These are phyloP conservation scores for Cydia strobilella DNA, from an alignment of 1,140 invertebrate species.

Conservation along the genomic window DNA sequence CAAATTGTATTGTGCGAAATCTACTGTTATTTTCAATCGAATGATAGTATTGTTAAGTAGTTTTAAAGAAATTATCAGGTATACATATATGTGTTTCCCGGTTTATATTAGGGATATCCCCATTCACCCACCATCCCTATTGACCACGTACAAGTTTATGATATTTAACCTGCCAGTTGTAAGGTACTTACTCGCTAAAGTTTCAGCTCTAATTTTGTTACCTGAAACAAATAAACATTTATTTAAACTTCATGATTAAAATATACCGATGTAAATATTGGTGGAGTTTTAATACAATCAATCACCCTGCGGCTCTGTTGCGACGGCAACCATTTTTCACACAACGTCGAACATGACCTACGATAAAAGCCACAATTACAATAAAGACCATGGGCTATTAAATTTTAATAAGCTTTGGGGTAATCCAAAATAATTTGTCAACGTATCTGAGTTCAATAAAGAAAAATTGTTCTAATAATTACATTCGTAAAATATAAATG, in stretches of 20 bases:
- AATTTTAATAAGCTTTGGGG: slow-evolving; percentile 1
- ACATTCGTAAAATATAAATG: too few species aligned
- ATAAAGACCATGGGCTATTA: not conserved
- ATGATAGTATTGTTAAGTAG: too few species aligned
- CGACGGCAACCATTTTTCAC: slow-evolving; percentile 4
- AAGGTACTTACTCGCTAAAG: not conserved
- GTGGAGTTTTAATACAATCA: not conserved
- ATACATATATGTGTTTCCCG: too few species aligned
- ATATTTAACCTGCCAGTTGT: not conserved
- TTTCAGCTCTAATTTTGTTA: not conserved
- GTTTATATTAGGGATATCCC: too few species aligned
- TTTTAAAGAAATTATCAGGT: too few species aligned
- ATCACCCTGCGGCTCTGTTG: not conserved
- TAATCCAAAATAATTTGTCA: not conserved
- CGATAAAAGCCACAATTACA: slow-evolving; percentile 6
- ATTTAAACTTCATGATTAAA: not conserved
- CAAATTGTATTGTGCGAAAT: too few species aligned
- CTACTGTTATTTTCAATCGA: too few species aligned
- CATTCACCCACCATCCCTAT: too few species aligned
- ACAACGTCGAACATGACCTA: not conserved
- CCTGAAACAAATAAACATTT: not conserved
- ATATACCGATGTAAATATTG: not conserved
- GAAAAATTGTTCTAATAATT: not conserved
- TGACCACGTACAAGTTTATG: too few species aligned
- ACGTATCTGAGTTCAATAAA: not conserved